Evolutionary conservation across 2,888 invertebrate genomes (phyloP).

Genomic region (Hirudinaria manillensis): DNA sequence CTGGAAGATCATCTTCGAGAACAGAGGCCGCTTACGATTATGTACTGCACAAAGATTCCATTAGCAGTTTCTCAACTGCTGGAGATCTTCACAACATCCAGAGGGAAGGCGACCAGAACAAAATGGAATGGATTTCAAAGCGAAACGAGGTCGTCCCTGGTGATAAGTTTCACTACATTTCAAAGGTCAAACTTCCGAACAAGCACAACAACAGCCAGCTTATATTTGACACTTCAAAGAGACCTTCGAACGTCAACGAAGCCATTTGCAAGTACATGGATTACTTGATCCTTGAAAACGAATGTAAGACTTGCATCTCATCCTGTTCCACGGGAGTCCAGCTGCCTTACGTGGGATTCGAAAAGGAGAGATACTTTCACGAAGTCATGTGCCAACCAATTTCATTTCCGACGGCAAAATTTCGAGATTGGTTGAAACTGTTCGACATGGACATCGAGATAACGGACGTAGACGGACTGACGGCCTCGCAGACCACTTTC

Average conservation of each 20-base stretch:
- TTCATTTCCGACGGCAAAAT: conserved; percentile 35
- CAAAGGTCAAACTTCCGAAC: not conserved
- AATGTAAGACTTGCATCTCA: conserved; percentile 33
- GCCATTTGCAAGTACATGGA: conserved; percentile 37
- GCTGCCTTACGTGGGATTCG: conserved; percentile 31
- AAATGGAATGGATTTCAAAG: conserved; percentile 16
- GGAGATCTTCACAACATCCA: not conserved
- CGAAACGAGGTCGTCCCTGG: conserved; percentile 12
- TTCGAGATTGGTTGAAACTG: conserved; percentile 36
- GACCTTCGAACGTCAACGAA: conserved; percentile 33
- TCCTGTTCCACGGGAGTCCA: conserved; percentile 28
- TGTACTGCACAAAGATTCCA: conserved; percentile 10
- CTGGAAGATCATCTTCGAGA: not conserved
- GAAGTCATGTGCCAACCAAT: conserved; percentile 36
- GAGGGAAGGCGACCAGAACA: conserved; percentile 4
- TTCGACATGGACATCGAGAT: conserved; percentile 37
- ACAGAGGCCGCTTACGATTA: not conserved
- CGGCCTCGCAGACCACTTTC: conserved; percentile 34
- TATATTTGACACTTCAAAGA: conserved; percentile 29
- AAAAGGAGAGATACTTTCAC: conserved; percentile 35
- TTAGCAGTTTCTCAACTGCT: not conserved
- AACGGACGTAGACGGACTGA: conserved; percentile 35
- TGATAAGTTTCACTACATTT: not conserved
- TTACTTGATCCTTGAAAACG: conserved; percentile 34
- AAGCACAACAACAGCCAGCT: conserved; percentile 5